These are phyloP conservation scores for Nycticebus coucang DNA, from an alignment of 2,113 vertebrate genomes.

Conservation along the genomic window DNA sequence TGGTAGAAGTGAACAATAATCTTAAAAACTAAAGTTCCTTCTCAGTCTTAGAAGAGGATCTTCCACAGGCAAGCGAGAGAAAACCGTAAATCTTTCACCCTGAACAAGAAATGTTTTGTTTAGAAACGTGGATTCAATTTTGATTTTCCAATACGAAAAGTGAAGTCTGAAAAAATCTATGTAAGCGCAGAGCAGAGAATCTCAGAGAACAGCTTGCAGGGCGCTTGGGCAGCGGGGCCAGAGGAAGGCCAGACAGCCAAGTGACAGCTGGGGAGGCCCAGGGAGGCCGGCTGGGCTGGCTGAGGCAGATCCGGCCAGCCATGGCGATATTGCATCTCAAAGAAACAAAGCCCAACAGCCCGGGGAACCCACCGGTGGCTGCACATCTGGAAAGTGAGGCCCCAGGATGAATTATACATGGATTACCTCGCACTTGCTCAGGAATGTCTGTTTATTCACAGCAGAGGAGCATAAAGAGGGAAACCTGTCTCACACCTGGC, in stretches of 20 bases:
- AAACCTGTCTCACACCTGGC: slow-evolving; percentile 72
- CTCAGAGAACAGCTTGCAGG: background rate
- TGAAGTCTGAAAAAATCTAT: background rate
- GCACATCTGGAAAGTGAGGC: slow-evolving; percentile 80
- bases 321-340: slow-evolving; percentile 11
- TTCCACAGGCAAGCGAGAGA: background rate
- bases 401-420: slow-evolving; percentile 79
- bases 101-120: slow-evolving; percentile 21
- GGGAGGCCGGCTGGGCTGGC: background rate
- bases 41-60: background rate
- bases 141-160: background rate
- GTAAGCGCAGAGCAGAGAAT: background rate
- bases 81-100: slow-evolving; percentile 7
- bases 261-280: slow-evolving; percentile 46
- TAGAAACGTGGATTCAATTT: slow-evolving; percentile 51
- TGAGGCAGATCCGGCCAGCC: background rate
- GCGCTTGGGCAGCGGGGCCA: accelerated
- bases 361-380: slow-evolving; percentile 19
- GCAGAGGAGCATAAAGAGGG: slow-evolving; percentile 60
- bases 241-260: slow-evolving; percentile 32
- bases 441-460: slow-evolving; percentile 80
- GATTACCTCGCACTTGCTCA: slow-evolving; percentile 69
- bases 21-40: slow-evolving; percentile 14
- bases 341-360: slow-evolving; percentile 45
- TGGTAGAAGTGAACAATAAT: background rate